Evolutionary conservation across 2,888 invertebrate species (phyloP).

Genomic region (Auanema sp.): DNA sequence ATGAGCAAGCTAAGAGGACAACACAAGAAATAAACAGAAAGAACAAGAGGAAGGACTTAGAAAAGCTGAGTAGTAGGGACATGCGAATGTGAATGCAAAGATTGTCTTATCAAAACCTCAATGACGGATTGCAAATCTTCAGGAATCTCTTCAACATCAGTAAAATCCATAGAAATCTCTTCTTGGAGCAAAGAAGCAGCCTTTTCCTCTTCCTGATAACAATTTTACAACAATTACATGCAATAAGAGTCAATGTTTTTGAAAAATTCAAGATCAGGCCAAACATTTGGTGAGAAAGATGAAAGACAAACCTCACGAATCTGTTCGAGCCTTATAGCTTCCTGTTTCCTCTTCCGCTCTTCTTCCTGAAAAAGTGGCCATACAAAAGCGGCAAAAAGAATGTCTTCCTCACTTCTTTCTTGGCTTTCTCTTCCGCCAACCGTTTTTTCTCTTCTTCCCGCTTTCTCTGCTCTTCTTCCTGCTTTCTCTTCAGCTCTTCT

Average conservation of each 20-base stretch:
- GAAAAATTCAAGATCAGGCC: no score
- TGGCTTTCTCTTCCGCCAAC: conserved; percentile 16
- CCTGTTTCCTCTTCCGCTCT: no score
- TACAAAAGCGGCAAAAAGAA: neutral
- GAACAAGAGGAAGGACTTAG: neutral
- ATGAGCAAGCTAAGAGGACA: neutral
- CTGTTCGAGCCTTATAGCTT: no score
- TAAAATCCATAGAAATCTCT: conserved; percentile 11
- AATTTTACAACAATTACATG: conserved; percentile 3
- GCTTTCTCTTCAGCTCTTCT: conserved; percentile 10
- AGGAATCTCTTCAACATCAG: conserved; percentile 1
- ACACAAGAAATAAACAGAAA: neutral
- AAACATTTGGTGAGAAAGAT: no score
- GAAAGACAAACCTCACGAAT: no score
- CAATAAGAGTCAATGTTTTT: neutral
- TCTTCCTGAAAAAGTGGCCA: neutral
- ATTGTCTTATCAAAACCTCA: neutral
- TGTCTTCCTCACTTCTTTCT: conserved; percentile 5
- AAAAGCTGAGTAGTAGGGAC: neutral
- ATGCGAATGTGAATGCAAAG: neutral
- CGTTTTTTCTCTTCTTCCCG: conserved; percentile 15
- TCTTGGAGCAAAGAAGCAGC: conserved; percentile 13
- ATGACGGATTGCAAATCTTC: neutral
- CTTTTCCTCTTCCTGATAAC: conserved; percentile 14
- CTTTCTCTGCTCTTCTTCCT: conserved; percentile 16